These are phyloP conservation scores for Ips typographus DNA, from an alignment of 1,140 invertebrate genomes.

Conservation along the genomic window DNA sequence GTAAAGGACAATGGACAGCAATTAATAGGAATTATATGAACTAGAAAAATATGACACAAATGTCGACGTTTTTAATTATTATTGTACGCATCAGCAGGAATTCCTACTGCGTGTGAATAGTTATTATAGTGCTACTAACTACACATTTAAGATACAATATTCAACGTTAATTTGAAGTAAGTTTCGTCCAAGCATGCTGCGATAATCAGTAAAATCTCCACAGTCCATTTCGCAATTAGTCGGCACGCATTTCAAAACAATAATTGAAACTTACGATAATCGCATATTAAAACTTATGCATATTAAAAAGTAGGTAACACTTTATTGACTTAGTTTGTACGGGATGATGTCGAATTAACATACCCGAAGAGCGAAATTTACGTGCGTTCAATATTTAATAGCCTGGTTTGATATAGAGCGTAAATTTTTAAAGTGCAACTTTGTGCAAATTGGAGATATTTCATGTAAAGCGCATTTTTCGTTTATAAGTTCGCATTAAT, in stretches of 20 bases:
- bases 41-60: too few species aligned
- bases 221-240: slow-evolving; percentile 15
- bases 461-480: slow-evolving; percentile 13
- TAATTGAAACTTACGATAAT: slow-evolving; percentile 14
- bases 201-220: slow-evolving; percentile 6
- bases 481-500: too few species aligned
- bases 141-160: too few species aligned
- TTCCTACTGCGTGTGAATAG: too few species aligned
- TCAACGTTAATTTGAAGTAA: background rate
- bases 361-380: slow-evolving; percentile 4
- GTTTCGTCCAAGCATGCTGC: background rate
- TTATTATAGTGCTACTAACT: too few species aligned
- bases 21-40: too few species aligned
- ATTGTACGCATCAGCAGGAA: too few species aligned
- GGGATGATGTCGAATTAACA: slow-evolving; percentile 19
- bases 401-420: slow-evolving; percentile 8
- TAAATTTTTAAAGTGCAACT: slow-evolving; percentile 16
- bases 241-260: slow-evolving; percentile 2
- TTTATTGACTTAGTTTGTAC: slow-evolving; percentile 12
- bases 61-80: too few species aligned
- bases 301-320: slow-evolving; percentile 15
- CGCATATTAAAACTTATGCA: slow-evolving; percentile 18
- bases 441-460: slow-evolving; percentile 19
- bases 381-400: slow-evolving; percentile 18
- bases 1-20: too few species aligned